These are phyloP conservation scores for Lordiphosa collinella DNA, from an alignment of 1,140 invertebrate species.

Conservation along the genomic window DNA sequence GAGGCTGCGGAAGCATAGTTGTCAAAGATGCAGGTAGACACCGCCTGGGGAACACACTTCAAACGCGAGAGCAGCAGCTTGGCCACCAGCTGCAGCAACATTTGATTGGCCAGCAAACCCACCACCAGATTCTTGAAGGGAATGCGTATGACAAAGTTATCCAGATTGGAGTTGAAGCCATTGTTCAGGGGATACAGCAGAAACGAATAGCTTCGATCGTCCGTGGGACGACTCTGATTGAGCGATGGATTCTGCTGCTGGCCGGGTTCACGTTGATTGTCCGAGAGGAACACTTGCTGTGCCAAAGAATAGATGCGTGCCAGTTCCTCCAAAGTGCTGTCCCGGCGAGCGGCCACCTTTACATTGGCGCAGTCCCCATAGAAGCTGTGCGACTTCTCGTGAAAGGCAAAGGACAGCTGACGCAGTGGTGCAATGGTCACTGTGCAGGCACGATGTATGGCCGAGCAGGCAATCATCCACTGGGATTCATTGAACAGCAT, in stretches of 20 bases:
- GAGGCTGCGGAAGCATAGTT: slow-evolving; percentile 78
- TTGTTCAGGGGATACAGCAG: slow-evolving; percentile 91
- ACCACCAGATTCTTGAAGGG: slow-evolving; percentile 92
- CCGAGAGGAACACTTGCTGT: slow-evolving; percentile 88
- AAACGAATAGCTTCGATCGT: slow-evolving; percentile 93
- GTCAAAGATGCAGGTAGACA: slow-evolving; percentile 78
- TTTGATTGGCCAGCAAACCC: slow-evolving; percentile 93
- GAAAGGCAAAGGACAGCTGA: slow-evolving; percentile 92
- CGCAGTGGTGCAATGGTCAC: slow-evolving; percentile 91
- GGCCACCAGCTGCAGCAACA: slow-evolving; percentile 93
- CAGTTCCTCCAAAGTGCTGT: slow-evolving; percentile 90
- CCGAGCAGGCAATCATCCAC: slow-evolving; percentile 91
- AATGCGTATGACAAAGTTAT: slow-evolving; percentile 89
- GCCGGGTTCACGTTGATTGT: slow-evolving; percentile 77
- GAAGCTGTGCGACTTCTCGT: slow-evolving; percentile 93
- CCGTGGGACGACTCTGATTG: slow-evolving; percentile 79
- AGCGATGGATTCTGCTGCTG: too few relatives aligned
- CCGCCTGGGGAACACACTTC: slow-evolving; percentile 74
- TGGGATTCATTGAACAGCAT: slow-evolving; percentile 88
- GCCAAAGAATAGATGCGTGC: slow-evolving; percentile 91
- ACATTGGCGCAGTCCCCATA: slow-evolving; percentile 95
- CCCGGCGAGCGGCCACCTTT: slow-evolving; percentile 93
- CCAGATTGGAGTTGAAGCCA: slow-evolving; percentile 86
- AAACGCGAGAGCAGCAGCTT: slow-evolving; percentile 88
- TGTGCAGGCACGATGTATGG: slow-evolving; percentile 89